A percentile compares a stretch with the other conserved stretches of the same genome.
Conservation (phyloP, 1,140 invertebrate genomes). For the Trachymyrmex septentrionalis region DNA sequence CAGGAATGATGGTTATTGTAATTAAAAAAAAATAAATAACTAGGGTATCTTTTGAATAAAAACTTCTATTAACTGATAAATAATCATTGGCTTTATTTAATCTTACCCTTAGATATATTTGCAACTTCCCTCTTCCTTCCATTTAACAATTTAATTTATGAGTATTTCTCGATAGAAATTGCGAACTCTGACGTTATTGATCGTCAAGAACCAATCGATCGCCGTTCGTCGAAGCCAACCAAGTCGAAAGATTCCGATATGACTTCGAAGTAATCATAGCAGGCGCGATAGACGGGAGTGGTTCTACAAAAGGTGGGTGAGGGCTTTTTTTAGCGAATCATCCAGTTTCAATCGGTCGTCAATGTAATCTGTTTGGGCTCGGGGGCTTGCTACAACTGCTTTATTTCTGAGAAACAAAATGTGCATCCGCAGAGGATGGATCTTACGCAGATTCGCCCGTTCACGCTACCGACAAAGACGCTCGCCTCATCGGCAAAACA, state of each 20-base stretch:
- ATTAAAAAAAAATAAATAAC: too few species aligned
- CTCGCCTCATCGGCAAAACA: not conserved
- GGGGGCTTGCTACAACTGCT: constrained; percentile 67
- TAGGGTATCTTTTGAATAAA: too few species aligned
- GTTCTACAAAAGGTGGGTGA: constrained; percentile 64
- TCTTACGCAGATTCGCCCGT: constrained; percentile 28
- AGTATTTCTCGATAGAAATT: not conserved
- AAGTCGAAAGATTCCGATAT: constrained; percentile 63
- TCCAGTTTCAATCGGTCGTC: constrained; percentile 76
- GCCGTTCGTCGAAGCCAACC: constrained; percentile 37
- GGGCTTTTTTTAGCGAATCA: constrained; percentile 79
- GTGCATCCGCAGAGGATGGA: constrained; percentile 51
- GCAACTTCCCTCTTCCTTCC: too few species aligned
- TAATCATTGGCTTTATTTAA: too few species aligned
- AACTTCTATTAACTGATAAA: too few species aligned
- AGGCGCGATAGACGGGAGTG: constrained; percentile 49
- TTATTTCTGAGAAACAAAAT: constrained; percentile 71
- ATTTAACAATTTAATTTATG: not conserved
- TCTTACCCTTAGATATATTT: too few species aligned
- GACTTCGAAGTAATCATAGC: constrained; percentile 72
- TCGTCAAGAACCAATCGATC: constrained; percentile 56
- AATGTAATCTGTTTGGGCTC: constrained; percentile 80
- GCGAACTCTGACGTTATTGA: constrained; percentile 21
- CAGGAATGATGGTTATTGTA: too few species aligned
- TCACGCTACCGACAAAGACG: constrained; percentile 24